These are phyloP conservation scores for Epinotia demarniana DNA, from an alignment of 2,888 invertebrate species.

Conservation along the genomic window DNA sequence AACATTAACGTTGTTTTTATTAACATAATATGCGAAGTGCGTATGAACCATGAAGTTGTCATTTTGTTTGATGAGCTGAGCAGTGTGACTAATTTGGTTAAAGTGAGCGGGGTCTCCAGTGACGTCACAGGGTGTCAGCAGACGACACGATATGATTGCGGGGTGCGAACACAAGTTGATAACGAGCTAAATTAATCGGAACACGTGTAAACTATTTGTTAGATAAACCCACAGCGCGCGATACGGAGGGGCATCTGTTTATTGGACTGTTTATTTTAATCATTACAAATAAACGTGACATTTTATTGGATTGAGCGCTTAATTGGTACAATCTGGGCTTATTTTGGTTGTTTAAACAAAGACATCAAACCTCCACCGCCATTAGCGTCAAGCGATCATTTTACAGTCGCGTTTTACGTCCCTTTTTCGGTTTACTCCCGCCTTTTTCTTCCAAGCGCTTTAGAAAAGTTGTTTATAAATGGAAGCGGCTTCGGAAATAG, in stretches of 20 bases:
- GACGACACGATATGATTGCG: slow-evolving; percentile 62
- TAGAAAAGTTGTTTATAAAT: slow-evolving; percentile 61
- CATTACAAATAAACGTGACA: slow-evolving; percentile 69
- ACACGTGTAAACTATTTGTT: slow-evolving; percentile 79
- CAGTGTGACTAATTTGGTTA: slow-evolving; percentile 38
- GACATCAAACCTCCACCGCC: slow-evolving; percentile 45
- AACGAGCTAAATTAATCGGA: slow-evolving; percentile 74
- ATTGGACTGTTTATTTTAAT: slow-evolving; percentile 75
- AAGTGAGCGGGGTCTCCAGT: slow-evolving; percentile 12
- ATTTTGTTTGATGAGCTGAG: slow-evolving; percentile 26
- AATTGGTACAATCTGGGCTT: slow-evolving; percentile 69
- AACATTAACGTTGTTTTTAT: slow-evolving; percentile 40
- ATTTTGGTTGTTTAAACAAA: slow-evolving; percentile 45
- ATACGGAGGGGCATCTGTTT: slow-evolving; percentile 62
- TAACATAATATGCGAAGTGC: slow-evolving; percentile 29
- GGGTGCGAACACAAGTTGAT: slow-evolving; percentile 68
- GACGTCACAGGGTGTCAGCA: slow-evolving; percentile 53
- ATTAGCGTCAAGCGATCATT: slow-evolving; percentile 41
- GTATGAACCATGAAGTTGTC: slow-evolving; percentile 36
- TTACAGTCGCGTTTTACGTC: slow-evolving; percentile 41
- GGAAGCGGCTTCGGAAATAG: slow-evolving; percentile 59
- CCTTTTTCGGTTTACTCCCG: slow-evolving; percentile 52
- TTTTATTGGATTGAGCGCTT: slow-evolving; percentile 57
- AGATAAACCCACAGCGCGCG: slow-evolving; percentile 65
- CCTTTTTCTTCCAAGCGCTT: slow-evolving; percentile 56